Evolutionary conservation across 1,140 invertebrate genomes (phyloP), one percentile per base, ranked within the genome.

Genomic region (Drosophila subpulchrella): DNA sequence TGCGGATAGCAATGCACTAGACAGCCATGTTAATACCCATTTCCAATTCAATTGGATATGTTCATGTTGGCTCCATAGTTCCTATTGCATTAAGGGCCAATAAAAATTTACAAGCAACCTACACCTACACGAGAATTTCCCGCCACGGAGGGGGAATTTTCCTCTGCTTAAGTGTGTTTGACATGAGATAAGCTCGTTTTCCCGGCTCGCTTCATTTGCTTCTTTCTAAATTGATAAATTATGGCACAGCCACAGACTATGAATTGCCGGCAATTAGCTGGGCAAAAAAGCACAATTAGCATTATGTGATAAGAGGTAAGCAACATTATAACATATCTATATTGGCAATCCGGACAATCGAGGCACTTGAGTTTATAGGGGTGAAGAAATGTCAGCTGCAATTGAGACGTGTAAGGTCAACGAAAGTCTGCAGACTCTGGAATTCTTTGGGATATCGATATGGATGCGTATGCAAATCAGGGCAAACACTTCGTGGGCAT

Each of bases 151-250:
- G 44, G 60, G 46, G 44, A 56, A 30, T 50, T 75, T 46, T 48
- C 47, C 68, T 51, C 34, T 27, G 61, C 75, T 86, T 73, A 73
- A 88, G 83, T 79, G 67, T 88, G 83, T 73, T 83, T 80, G 81
- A 80, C 83, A 89, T 63, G 75, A 78, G 84, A 89, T 89, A 70
- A 89, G 75, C 79, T 71, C 79, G 72, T 77, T 76, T 62, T 65
- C 61, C 83, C 53, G 67, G 50, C 75, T 76, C 60, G 67, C 83
- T 73, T 89, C 83, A 89, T 88, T 86, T 77, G 72, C 73, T 56
- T 36, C 77, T 20, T 41, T 24, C 62, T 39, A 86, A 86, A 88
- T 89, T 88, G 84, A 88, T 89, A 88, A 88, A 89, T 88, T 89
- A 89, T 86, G 48, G 41, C 56, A n/a, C 30, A 24, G n/a, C 11